Base-by-base conservation (phyloP, 1,140 invertebrate genomes). In the Drosophila carrolli region DNA sequence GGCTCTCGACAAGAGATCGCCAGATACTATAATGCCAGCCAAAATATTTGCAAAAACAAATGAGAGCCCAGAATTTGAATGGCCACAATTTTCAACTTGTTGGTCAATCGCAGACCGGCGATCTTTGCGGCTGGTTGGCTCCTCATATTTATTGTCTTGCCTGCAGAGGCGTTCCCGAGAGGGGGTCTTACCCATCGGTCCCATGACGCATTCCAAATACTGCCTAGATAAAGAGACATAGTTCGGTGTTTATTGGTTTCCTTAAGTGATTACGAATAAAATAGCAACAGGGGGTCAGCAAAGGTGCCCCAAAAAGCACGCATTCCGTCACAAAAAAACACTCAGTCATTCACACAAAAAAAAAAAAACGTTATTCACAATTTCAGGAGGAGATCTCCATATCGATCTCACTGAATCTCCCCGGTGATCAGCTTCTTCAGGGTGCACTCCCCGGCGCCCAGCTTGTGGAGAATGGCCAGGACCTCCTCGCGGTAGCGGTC, bases 391-490 rank as follows among this genome's bases (percentile, higher is more conserved):
- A 43, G 1, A 11, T 13, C 1, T 23, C 23, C 23, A 23, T 23
- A 4, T 23, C 23, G 23, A 23, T 3, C 4, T 79, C 59, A 86
- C 56, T 81, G 76, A 37, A 90, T 92, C 63, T 92, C 85, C 60
- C 88, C 83, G 16, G 73, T 92, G 16, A 92, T 91, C n/a, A 92
- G 78, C 68, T 89, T 93, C 89, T 92, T 93, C 14, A 93, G 78
- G 57, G 93, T 93, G 67, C 91, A 92, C 63, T 93, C 85, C n/a
- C 93, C 93, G 10, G 91, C 90, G 9, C 84, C 81, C 13, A 93
- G 71, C 66, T 88, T 90, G 51, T 93, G 81, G n/a, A 93, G 51
- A 9, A 93, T 83, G 29, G 83, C 77, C 35, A 93, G 61, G 9
- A 93, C 78, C 16, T 93, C 93, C 37, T 90, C 76, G 14, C 93